Evolutionary conservation across 53 echinoderm and acorn worm genomes (phyloP).

Genomic region (Stichopus horrens): DNA sequence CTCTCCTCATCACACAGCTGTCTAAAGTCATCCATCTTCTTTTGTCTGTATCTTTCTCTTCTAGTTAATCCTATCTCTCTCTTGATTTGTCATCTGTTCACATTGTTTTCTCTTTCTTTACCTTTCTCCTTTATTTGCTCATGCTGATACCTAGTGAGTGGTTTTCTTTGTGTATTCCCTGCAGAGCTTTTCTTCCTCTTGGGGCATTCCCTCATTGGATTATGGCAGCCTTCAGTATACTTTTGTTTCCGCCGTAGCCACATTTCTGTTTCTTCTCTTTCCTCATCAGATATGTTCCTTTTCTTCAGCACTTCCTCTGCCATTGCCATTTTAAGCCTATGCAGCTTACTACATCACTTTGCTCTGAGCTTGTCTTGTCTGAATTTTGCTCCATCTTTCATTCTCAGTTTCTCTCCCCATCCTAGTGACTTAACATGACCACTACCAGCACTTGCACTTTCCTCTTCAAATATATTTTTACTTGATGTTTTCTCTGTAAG

Average conservation of each 20-base stretch:
- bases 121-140: background rate
- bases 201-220: conserved; percentile 17
- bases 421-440: background rate
- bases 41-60: background rate
- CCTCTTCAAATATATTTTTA: too few species aligned
- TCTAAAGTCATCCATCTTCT: background rate
- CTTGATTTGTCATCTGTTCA: background rate
- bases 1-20: background rate
- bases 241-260: conserved; percentile 30
- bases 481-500: too few species aligned
- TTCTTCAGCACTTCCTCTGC: conserved; percentile 39
- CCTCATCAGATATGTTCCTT: conserved; percentile 45
- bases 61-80: too few species aligned
- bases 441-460: too few species aligned
- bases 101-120: background rate
- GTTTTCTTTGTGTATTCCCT: background rate
- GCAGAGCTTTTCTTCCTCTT: background rate
- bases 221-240: background rate
- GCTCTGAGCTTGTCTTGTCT: conserved; percentile 8
- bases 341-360: conserved; percentile 6
- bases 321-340: conserved; percentile 47
- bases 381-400: conserved; percentile 41
- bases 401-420: background rate
- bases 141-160: background rate
- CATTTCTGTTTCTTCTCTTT: conserved; percentile 32